Evolutionary conservation across 2,113 vertebrate genomes (phyloP).

Genomic region (Fulica atra): DNA sequence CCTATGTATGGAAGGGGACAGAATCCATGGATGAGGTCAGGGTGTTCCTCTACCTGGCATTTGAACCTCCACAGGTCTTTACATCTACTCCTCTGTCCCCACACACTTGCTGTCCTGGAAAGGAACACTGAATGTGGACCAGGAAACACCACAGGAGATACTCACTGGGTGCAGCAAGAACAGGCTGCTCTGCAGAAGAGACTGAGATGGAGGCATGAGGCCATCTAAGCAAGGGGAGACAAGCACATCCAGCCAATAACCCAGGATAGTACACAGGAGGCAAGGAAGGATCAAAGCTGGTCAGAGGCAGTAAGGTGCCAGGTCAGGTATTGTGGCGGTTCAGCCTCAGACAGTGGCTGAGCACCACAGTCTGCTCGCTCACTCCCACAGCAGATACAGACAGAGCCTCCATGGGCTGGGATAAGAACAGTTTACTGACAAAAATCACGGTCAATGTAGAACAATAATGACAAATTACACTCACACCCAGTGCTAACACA

Average conservation of each 20-base stretch:
- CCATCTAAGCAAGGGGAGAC: neutral
- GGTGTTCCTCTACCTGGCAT: neutral
- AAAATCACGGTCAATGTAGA: no score
- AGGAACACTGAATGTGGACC: neutral
- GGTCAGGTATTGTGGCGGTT: neutral
- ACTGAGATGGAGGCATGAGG: neutral
- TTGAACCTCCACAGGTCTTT: neutral
- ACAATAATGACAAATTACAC: no score
- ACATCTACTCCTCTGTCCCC: neutral
- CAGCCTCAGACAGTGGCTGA: no score
- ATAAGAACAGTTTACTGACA: no score
- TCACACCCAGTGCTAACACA: no score
- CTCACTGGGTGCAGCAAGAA: neutral
- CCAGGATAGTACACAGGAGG: neutral
- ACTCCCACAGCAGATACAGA: no score
- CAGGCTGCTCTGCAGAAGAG: neutral
- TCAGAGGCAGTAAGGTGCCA: neutral
- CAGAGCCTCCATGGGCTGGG: no score
- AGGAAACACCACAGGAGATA: neutral
- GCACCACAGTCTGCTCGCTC: no score
- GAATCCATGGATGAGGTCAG: rapidly evolving
- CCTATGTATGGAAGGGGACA: neutral
- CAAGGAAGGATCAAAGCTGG: neutral
- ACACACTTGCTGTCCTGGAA: neutral
- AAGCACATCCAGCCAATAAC: neutral